Evolutionary conservation across 2,888 invertebrate species (phyloP).

Genomic region (Acronicta aceris): DNA sequence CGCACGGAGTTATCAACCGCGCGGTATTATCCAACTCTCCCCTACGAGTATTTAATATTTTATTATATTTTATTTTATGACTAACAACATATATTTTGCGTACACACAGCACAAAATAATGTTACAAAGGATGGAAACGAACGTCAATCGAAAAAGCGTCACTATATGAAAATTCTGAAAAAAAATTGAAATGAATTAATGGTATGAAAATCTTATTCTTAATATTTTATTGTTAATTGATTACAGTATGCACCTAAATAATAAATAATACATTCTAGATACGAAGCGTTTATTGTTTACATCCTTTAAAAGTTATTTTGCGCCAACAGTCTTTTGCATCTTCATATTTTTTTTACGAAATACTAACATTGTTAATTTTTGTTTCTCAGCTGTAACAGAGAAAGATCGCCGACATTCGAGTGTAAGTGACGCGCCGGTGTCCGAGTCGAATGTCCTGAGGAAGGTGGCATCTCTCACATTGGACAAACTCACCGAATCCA

Average conservation of each 20-base stretch:
- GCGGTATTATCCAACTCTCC: too few species aligned
- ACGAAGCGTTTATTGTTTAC: not conserved
- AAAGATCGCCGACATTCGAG: slow-evolving; percentile 83
- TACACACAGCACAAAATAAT: slow-evolving; percentile 5
- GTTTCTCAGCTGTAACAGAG: slow-evolving; percentile 67
- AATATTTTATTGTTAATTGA: not conserved
- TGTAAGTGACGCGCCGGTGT: slow-evolving; percentile 82
- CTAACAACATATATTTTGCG: slow-evolving; percentile 2
- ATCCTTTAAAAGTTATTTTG: slow-evolving; percentile 5
- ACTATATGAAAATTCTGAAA: not conserved
- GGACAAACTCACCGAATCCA: slow-evolving; percentile 92
- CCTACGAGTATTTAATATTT: too few species aligned
- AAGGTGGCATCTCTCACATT: slow-evolving; percentile 95
- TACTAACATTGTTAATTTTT: not conserved
- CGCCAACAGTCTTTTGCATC: not conserved
- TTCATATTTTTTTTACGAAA: too few species aligned
- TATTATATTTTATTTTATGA: not conserved
- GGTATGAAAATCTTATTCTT: slow-evolving; percentile 4
- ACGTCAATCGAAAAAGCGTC: not conserved
- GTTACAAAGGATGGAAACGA: slow-evolving; percentile 7
- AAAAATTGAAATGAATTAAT: slow-evolving; percentile 2
- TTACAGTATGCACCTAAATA: not conserved
- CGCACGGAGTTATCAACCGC: too few species aligned
- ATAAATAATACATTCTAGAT: not conserved
- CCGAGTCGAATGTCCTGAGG: slow-evolving; percentile 93